Conservation (phyloP, 2,888 invertebrate genomes). For the Himalopsyche japonica region DNA sequence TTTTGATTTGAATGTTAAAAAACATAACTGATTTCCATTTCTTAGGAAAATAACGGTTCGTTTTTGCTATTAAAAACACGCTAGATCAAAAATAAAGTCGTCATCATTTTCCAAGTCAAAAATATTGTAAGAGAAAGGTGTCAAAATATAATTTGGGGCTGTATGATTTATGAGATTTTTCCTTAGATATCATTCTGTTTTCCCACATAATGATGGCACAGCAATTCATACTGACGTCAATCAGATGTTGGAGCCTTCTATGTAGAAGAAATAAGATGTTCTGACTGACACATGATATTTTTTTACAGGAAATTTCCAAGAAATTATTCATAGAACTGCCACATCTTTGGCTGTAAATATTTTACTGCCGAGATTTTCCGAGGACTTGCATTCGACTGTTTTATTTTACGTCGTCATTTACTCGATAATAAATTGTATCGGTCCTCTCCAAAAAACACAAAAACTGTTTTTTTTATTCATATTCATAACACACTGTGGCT, state of each 20-base stretch:
- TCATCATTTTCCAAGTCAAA: background rate
- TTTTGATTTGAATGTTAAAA: too few species aligned
- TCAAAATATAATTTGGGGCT: background rate
- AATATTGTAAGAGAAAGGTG: background rate
- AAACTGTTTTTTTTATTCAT: too few species aligned
- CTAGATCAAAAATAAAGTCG: background rate
- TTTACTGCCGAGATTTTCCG: background rate
- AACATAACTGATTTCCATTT: too few species aligned
- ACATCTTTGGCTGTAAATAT: background rate
- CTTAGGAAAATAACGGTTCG: background rate
- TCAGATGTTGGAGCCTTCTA: background rate
- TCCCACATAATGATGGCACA: background rate
- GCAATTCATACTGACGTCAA: background rate
- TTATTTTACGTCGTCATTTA: background rate
- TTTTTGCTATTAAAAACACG: background rate
- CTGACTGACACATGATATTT: background rate
- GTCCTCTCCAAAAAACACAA: too few species aligned
- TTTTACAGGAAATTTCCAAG: background rate
- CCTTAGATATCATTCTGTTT: background rate
- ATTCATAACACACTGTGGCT: too few species aligned
- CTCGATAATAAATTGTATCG: too few species aligned
- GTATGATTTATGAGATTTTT: background rate
- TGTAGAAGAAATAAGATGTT: background rate
- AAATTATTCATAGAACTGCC: background rate
- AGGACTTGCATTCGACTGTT: background rate